Evolutionary conservation across 1,140 invertebrate genomes (phyloP).

Genomic region (Zaprionus inermis): DNA sequence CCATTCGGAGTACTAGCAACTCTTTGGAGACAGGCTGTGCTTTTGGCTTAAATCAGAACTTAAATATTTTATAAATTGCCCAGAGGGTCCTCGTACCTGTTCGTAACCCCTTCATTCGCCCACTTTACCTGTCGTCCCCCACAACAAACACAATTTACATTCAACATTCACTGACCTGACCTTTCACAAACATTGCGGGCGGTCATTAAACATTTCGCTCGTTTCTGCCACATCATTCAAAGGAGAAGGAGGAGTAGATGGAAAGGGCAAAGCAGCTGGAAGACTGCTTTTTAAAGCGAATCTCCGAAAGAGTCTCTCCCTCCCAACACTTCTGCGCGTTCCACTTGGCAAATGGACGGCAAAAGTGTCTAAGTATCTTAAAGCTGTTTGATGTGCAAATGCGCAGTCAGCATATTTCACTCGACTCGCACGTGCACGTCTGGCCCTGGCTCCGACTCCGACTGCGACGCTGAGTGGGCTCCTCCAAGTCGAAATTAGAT

Average conservation of each 20-base stretch:
- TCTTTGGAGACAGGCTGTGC: constrained; percentile 44
- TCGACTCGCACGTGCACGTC: constrained; percentile 58
- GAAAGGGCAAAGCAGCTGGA: constrained; percentile 33
- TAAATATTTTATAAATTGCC: constrained; percentile 66
- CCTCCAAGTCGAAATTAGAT: constrained; percentile 70
- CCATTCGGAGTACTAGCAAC: constrained; percentile 41
- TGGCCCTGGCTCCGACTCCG: constrained; percentile 25
- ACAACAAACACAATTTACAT: constrained; percentile 64
- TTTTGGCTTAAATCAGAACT: constrained; percentile 64
- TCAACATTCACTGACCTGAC: constrained; percentile 69
- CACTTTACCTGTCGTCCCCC: constrained; percentile 13
- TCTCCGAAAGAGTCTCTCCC: constrained; percentile 9
- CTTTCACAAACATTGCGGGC: constrained; percentile 61
- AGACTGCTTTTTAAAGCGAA: not conserved
- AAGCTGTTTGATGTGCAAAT: constrained; percentile 81
- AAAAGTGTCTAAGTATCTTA: constrained; percentile 65
- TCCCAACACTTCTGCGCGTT: constrained; percentile 55
- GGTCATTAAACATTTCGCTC: constrained; percentile 50
- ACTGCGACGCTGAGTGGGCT: constrained; percentile 15
- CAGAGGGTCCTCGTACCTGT: too few species aligned
- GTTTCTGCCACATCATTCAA: constrained; percentile 43
- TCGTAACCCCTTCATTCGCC: too few species aligned
- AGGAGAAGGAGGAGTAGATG: constrained; percentile 12
- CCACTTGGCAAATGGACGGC: constrained; percentile 58
- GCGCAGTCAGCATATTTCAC: constrained; percentile 74